These are phyloP conservation scores for Girardinus metallicus DNA, from an alignment of 2,797 vertebrate species.

Conservation along the genomic window DNA sequence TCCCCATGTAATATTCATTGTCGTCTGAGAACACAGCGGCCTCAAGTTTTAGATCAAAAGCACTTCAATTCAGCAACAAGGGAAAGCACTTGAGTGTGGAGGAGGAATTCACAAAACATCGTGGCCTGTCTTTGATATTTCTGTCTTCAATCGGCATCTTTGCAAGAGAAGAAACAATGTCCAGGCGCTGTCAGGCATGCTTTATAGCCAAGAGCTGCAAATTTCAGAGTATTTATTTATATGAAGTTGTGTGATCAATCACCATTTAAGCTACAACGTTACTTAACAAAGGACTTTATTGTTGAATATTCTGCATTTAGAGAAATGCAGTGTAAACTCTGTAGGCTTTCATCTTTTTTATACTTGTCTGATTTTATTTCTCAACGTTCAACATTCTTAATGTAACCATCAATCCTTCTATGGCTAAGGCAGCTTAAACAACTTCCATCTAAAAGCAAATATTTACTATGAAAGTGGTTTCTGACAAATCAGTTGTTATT, in stretches of 20 bases:
- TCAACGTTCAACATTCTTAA: neutral
- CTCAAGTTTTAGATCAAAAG: conserved; percentile 81
- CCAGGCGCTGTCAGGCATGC: conserved; percentile 23
- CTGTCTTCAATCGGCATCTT: conserved; percentile 55
- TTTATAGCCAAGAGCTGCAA: conserved; percentile 18
- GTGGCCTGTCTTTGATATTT: conserved; percentile 73
- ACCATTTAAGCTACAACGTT: neutral
- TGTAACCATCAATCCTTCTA: conserved; percentile 1
- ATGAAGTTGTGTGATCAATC: conserved; percentile 26
- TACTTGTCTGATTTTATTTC: neutral
- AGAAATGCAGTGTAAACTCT: conserved; percentile 14
- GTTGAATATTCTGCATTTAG: conserved; percentile 33
- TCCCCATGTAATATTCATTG: conserved; percentile 81
- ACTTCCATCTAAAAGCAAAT: conserved; percentile 20
- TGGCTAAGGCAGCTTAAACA: conserved; percentile 11
- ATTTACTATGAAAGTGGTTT: conserved; percentile 23
- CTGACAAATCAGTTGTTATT: conserved; percentile 33
- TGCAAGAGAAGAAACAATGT: conserved; percentile 45
- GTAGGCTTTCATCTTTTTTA: neutral
- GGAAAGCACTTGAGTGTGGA: conserved; percentile 72
- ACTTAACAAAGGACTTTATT: conserved; percentile 19
- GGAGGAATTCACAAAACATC: conserved; percentile 66
- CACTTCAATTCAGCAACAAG: conserved; percentile 74
- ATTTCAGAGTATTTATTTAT: conserved; percentile 17
- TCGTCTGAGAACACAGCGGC: conserved; percentile 71